phyloP scores from a whole-genome alignment of 2,888 invertebrate species.

The Chymomyza amoena region DNA sequence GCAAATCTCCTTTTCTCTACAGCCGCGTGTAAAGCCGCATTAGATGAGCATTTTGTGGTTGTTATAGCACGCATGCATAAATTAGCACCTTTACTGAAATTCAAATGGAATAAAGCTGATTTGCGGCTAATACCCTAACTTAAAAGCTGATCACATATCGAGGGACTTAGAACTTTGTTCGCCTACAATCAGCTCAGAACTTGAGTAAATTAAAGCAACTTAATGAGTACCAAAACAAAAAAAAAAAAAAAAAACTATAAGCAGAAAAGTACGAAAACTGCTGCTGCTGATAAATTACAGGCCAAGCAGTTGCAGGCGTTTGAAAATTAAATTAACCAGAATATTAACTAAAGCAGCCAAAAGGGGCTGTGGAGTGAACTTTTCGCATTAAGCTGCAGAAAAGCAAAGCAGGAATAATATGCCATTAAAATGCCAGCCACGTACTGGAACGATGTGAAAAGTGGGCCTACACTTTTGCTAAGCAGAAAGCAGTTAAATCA shows the following conservation, averaged over 20 bases:
- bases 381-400: constrained; percentile 38
- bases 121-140: constrained; percentile 39
- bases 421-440: constrained; percentile 61
- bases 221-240: neutral
- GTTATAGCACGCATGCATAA: constrained; percentile 27
- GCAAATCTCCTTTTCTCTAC: too few species aligned
- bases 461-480: constrained; percentile 37
- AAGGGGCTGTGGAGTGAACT: constrained; percentile 21
- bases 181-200: constrained; percentile 9
- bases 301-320: constrained; percentile 16
- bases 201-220: constrained; percentile 22
- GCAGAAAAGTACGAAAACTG: constrained; percentile 30
- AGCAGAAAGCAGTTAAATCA: constrained; percentile 1
- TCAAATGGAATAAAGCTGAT: constrained; percentile 44
- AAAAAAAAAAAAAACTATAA: constrained; percentile 11
- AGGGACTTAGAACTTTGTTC: constrained; percentile 38
- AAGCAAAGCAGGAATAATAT: constrained; percentile 18
- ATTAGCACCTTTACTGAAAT: constrained; percentile 32
- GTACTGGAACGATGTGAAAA: constrained; percentile 59
- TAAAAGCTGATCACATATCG: constrained; percentile 6
- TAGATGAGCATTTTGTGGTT: constrained; percentile 30
- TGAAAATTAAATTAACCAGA: constrained; percentile 56
- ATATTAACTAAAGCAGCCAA: constrained; percentile 39
- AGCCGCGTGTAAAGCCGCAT: constrained; percentile 39
- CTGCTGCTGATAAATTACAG: constrained; percentile 41